Base-by-base conservation (phyloP, 2,888 invertebrate species). In the Stenodera caucasica region DNA sequence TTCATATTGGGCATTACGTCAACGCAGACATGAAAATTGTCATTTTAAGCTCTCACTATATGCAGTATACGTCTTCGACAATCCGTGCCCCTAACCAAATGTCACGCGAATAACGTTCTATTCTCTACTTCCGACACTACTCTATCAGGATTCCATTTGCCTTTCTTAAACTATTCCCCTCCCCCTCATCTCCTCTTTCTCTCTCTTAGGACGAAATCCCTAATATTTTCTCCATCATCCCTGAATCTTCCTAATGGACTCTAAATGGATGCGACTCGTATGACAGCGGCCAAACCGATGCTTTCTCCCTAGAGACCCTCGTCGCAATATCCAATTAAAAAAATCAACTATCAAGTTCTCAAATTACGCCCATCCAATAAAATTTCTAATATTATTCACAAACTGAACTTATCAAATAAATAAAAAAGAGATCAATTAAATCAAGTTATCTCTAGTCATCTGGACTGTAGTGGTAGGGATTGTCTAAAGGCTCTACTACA, bases 241-340 rank as follows among this genome's bases (percentile, higher is more conserved):
- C 70, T 66, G 73, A 76, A 76, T 78, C 75, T 73, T 74, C 72
- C 77, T 78, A 78, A 79, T 79, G 79, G 79, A 79, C 75, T 75
- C 75, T 76, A 77, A 78, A 78, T 77, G 77, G 75, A 76, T 72
- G 68, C 72, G 72, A 73, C 73, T 76, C 75, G 69, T 75, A 75
- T 77, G 77, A 77, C 77, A 75, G 71, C 72, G 66, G 66, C 67
- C 70, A 68, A 73, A 72, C 72, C 61, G 65, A 67, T 65, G 62
- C 61, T 61, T 65, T 67, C 63, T 67, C 69, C 61, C 65, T 62
- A 53, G 62, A 61, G 67, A 64, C 66, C 61, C 67, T 58, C 65
- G 67, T 67, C 65, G 68, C 66, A 65, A 75, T 72, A 76, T 74
- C 75, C 77, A 77, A 78, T 78, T 78, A 77, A 76, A 78, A 75